Conservation (phyloP, 2,113 vertebrate genomes). For the Sclerurus mexicanus region DNA sequence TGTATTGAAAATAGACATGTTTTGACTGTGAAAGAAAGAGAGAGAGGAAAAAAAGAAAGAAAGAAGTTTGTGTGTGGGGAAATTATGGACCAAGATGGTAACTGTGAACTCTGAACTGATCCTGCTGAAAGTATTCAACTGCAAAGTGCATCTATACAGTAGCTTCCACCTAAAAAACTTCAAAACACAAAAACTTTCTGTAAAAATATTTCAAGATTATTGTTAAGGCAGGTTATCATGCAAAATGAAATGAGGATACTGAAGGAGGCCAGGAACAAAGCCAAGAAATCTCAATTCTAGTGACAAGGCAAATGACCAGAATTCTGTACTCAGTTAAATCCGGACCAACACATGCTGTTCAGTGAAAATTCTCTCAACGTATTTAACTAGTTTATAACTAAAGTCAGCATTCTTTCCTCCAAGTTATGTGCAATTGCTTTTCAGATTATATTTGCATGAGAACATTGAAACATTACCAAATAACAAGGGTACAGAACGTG, state of each 20-base stretch:
- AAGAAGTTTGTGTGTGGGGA: background rate
- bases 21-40: background rate
- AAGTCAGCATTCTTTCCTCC: background rate
- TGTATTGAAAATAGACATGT: background rate
- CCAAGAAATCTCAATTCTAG: background rate
- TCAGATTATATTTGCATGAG: background rate
- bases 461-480: background rate
- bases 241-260: background rate
- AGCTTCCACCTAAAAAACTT: background rate
- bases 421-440: background rate
- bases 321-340: background rate
- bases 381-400: background rate
- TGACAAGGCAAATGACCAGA: background rate
- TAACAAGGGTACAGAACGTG: background rate
- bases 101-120: background rate
- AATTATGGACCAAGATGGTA: background rate
- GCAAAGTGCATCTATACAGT: background rate
- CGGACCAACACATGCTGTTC: background rate
- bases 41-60: rapidly evolving
- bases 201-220: background rate
- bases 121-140: background rate
- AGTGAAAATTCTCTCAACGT: background rate
- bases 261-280: background rate
- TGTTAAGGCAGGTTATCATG: background rate
- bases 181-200: background rate